Evolutionary conservation across 2,113 vertebrate genomes (phyloP).

Genomic region (Apeltes quadracus): DNA sequence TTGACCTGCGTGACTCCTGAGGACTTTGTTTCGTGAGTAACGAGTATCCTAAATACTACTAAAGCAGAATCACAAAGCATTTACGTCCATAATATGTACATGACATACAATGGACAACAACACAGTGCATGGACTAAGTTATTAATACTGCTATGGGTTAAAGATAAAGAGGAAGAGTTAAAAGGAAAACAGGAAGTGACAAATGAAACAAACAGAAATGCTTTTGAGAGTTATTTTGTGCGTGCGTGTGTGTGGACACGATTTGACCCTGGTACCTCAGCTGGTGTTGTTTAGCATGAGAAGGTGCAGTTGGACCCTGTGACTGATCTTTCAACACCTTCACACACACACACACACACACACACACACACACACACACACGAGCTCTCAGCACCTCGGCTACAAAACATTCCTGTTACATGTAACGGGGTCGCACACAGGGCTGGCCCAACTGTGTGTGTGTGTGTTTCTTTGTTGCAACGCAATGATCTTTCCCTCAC

Average conservation of each 20-base stretch:
- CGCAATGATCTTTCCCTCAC: not conserved
- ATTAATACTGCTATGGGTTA: too few relatives aligned
- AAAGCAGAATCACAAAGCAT: too few relatives aligned
- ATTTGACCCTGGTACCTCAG: slow-evolving; percentile 29
- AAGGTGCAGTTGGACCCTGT: slow-evolving; percentile 51
- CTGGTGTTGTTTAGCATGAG: slow-evolving; percentile 60
- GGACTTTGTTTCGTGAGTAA: too few relatives aligned
- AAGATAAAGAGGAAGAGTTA: too few relatives aligned
- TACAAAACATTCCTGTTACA: slow-evolving; percentile 40
- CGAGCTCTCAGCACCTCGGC: slow-evolving; percentile 51
- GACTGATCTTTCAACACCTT: slow-evolving; percentile 65
- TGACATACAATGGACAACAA: too few relatives aligned
- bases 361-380: slow-evolving; percentile 40
- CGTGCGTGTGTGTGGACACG: not conserved
- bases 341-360: slow-evolving; percentile 23
- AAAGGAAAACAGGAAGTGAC: too few relatives aligned
- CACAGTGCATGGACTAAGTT: too few relatives aligned
- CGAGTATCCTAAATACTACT: too few relatives aligned
- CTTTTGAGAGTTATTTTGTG: not conserved
- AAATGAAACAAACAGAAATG: too few relatives aligned
- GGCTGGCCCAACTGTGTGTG: not conserved
- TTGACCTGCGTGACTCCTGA: slow-evolving; percentile 6
- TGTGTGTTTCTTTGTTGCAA: not conserved
- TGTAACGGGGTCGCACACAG: slow-evolving; percentile 45
- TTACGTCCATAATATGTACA: too few relatives aligned